A percentile compares a stretch with the other conserved stretches of the same genome.
phyloP scores from a whole-genome alignment of 1,140 invertebrate genomes.

The Leucophenga varia region DNA sequence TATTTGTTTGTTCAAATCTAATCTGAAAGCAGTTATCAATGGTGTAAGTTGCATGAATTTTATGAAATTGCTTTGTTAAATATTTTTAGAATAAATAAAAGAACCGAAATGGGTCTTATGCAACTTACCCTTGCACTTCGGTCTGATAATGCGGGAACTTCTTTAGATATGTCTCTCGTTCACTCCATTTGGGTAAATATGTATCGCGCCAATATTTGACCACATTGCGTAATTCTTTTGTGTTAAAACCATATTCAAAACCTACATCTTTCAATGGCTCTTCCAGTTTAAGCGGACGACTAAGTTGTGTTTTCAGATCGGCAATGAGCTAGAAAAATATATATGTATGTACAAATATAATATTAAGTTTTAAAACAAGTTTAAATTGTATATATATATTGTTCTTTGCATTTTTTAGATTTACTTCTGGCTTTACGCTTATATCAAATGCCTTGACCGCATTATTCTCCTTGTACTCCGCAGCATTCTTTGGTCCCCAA shows the following conservation, averaged over 20 bases:
- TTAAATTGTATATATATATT: too few relatives aligned
- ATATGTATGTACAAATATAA: too few relatives aligned
- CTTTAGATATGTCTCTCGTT: constrained; percentile 70
- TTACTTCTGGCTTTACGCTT: constrained; percentile 31
- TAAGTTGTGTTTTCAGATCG: constrained; percentile 65
- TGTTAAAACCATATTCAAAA: constrained; percentile 79
- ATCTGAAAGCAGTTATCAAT: too few relatives aligned
- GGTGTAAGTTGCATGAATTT: too few relatives aligned
- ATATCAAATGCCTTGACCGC: constrained; percentile 37
- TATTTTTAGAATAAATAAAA: too few relatives aligned
- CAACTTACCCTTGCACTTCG: constrained; percentile 64
- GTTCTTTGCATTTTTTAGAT: too few relatives aligned
- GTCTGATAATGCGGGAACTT: constrained; percentile 72
- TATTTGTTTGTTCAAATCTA: too few relatives aligned
- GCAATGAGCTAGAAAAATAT: constrained; percentile 58
- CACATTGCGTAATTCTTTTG: constrained; percentile 66
- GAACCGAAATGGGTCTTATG: too few relatives aligned
- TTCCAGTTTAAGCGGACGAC: constrained; percentile 59
- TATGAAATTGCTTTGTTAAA: too few relatives aligned
- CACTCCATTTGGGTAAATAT: constrained; percentile 69
- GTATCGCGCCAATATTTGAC: constrained; percentile 72
- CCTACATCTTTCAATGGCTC: constrained; percentile 67
- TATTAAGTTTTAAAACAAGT: too few relatives aligned
- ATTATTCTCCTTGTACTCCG: constrained; percentile 32
- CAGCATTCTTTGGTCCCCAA: constrained; percentile 32